Conservation (phyloP, 2,888 invertebrate genomes). For the Melangyna quadrimaculata region DNA sequence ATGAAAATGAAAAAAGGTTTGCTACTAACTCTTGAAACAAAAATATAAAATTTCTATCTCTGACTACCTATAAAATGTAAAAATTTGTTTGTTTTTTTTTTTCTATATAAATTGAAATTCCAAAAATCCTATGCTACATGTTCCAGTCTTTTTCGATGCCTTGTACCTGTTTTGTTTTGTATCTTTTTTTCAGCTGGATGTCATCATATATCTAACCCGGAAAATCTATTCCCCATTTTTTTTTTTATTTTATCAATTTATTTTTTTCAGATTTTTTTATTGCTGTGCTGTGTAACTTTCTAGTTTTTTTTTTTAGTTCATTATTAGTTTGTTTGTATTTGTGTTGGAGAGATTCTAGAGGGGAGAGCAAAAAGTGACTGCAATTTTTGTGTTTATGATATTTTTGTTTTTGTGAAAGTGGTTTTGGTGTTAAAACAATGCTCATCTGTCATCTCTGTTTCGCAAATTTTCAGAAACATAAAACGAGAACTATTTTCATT, state of each 20-base stretch:
- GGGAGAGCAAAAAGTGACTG: not conserved
- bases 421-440: too few relatives aligned
- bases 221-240: not conserved
- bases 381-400: not conserved
- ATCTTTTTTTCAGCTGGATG: not conserved
- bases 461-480: too few relatives aligned
- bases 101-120: not conserved
- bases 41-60: not conserved
- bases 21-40: slow-evolving; percentile 35
- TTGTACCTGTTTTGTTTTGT: not conserved
- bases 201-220: not conserved
- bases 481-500: too few relatives aligned
- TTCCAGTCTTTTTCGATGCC: not conserved
- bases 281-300: not conserved
- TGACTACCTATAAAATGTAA: not conserved
- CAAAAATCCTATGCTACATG: not conserved
- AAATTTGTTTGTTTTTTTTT: not conserved
- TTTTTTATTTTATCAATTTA: not conserved
- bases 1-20: slow-evolving; percentile 46
- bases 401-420: slow-evolving; percentile 7
- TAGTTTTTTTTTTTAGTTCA: not conserved
- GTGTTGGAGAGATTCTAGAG: not conserved
- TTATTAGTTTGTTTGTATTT: not conserved
- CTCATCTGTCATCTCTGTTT: too few relatives aligned
- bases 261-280: not conserved